phyloP scores from a whole-genome alignment of 2,888 invertebrate species.

The Caenorhabditis macrosperma region DNA sequence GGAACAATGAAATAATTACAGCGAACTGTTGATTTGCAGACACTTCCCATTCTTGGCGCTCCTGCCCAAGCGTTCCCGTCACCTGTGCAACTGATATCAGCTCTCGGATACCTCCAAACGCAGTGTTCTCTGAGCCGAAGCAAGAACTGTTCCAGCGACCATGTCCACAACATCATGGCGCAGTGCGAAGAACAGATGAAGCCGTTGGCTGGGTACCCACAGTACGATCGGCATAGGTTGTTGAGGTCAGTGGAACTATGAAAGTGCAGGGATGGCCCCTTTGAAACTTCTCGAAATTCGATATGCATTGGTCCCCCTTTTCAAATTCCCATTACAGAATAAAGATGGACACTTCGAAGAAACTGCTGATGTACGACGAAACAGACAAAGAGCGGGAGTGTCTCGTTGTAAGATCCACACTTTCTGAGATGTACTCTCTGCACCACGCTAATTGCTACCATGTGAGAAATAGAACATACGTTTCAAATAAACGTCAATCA shows the following conservation, averaged over 20 bases:
- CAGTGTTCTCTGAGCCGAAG: slow-evolving; percentile 65
- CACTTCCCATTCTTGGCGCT: slow-evolving; percentile 44
- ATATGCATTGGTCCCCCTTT: background rate
- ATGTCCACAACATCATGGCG: slow-evolving; percentile 65
- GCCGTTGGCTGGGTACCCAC: slow-evolving; percentile 57
- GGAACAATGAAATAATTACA: too few relatives aligned
- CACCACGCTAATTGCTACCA: slow-evolving; percentile 69
- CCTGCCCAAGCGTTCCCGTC: slow-evolving; percentile 43
- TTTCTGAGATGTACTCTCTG: slow-evolving; percentile 67
- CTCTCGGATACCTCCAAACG: slow-evolving; percentile 65
- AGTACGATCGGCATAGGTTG: slow-evolving; percentile 63
- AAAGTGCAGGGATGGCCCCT: too few relatives aligned
- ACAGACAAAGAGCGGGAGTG: slow-evolving; percentile 71
- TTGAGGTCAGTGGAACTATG: too few relatives aligned
- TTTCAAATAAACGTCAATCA: too few relatives aligned
- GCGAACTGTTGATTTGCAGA: slow-evolving; percentile 24
- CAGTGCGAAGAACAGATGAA: slow-evolving; percentile 69
- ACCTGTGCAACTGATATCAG: slow-evolving; percentile 54
- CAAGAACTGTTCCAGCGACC: slow-evolving; percentile 69
- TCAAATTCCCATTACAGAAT: slow-evolving; percentile 53
- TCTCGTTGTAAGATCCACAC: slow-evolving; percentile 64
- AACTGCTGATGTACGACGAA: slow-evolving; percentile 62
- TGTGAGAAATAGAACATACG: slow-evolving; percentile 40
- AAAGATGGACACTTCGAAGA: slow-evolving; percentile 69
- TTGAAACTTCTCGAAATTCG: background rate